phyloP scores from a whole-genome alignment of 2,888 invertebrate species.

The Ariolimax columbianus region DNA sequence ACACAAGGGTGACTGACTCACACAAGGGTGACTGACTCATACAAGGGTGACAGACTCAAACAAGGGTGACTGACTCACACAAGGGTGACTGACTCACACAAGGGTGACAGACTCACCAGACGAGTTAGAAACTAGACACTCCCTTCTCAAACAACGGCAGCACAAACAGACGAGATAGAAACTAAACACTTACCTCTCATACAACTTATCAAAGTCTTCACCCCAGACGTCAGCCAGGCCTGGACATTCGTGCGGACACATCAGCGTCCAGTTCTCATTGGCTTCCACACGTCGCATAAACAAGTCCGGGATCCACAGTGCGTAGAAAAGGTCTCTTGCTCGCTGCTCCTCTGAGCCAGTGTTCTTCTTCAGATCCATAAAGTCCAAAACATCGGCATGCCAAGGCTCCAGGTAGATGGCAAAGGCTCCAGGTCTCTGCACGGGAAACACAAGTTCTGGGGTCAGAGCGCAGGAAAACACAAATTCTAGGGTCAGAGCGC shows the following conservation, averaged over 20 bases:
- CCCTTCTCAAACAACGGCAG: too few species aligned
- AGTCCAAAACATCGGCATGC: conserved; percentile 98
- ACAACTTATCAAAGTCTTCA: conserved; percentile 93
- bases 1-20: too few species aligned
- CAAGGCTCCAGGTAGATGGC: conserved; percentile 98
- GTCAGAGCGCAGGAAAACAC: too few species aligned
- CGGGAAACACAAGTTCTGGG: not conserved
- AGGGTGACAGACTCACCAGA: too few species aligned
- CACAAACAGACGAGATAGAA: not conserved
- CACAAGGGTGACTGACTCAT: too few species aligned
- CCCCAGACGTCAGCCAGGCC: conserved; percentile 96
- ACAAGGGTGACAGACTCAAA: too few species aligned
- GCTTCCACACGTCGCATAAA: conserved; percentile 94
- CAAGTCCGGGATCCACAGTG: conserved; percentile 97
- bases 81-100: too few species aligned
- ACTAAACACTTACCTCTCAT: conserved; percentile 82
- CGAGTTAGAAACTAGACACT: too few species aligned
- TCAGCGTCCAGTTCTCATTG: conserved; percentile 92
- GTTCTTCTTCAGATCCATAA: conserved; percentile 95
- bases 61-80: too few species aligned
- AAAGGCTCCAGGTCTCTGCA: conserved; percentile 93
- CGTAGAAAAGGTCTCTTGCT: conserved; percentile 97
- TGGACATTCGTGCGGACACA: conserved; percentile 97
- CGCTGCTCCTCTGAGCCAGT: conserved; percentile 95
- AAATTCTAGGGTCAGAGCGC: too few species aligned